These are phyloP conservation scores for Eucidaris tribuloides DNA, from an alignment of 35 echinoderm and acorn worm genomes.

Conservation along the genomic window DNA sequence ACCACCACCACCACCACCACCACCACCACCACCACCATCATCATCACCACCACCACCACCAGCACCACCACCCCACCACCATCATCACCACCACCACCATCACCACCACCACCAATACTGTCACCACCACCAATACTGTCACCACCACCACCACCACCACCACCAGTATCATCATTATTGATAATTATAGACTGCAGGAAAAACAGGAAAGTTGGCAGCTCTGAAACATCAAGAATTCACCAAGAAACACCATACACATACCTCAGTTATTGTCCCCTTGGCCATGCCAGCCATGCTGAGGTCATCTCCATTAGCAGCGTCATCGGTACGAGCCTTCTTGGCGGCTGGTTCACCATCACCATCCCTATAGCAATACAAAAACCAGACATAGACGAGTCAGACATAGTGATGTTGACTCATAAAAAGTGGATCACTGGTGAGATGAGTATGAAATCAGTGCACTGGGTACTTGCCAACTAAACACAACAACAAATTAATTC, in stretches of 20 bases:
- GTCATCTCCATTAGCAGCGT: conserved; percentile 54
- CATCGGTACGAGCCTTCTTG: conserved; percentile 52
- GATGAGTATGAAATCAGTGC: neutral
- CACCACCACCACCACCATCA: neutral
- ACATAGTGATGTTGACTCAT: neutral
- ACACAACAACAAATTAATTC: too few species aligned
- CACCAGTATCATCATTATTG: too few species aligned
- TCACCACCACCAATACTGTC: too few species aligned
- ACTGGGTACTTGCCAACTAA: too few species aligned
- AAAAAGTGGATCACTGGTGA: neutral
- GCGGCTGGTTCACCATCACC: conserved; percentile 44
- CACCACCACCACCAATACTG: too few species aligned
- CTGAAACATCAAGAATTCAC: too few species aligned
- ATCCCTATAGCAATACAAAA: conserved; percentile 13
- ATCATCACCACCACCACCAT: neutral
- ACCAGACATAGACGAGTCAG: neutral
- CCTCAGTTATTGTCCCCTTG: conserved; percentile 74
- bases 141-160: too few species aligned
- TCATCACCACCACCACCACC: too few species aligned
- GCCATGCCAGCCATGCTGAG: conserved; percentile 83
- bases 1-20: neutral
- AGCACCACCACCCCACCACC: too few species aligned
- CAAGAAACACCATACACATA: conserved; percentile 21
- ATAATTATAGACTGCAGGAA: too few species aligned
- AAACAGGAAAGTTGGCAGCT: too few species aligned